phyloP scores from a whole-genome alignment of 2,113 vertebrate species.

The Pollachius pollachius region DNA sequence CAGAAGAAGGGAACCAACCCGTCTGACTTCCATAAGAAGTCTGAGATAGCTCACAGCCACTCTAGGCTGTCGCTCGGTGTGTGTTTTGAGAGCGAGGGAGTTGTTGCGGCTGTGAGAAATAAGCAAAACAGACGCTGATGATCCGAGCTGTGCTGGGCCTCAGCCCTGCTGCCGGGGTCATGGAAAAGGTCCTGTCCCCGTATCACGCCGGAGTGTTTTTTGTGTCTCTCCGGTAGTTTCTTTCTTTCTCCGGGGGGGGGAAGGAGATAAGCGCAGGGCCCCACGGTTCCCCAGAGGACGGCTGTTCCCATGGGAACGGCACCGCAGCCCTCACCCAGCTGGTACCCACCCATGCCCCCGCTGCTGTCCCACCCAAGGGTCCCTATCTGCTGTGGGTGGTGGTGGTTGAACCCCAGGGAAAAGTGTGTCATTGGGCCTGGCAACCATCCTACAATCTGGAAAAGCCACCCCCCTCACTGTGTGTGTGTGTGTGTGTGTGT shows the following conservation, averaged over 20 bases:
- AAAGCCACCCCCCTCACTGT: slow-evolving; percentile 17
- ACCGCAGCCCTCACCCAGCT: slow-evolving; percentile 9
- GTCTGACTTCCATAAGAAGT: too few relatives aligned
- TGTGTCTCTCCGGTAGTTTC: too few relatives aligned
- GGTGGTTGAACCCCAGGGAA: slow-evolving; percentile 4
- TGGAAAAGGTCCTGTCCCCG: neutral
- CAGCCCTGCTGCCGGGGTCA: neutral
- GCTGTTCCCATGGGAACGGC: slow-evolving; percentile 42
- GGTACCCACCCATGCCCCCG: neutral
- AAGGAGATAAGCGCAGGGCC: slow-evolving; percentile 15
- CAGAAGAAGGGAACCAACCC: too few relatives aligned
- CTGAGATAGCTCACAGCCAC: too few relatives aligned
- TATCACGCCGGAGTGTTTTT: too few relatives aligned
- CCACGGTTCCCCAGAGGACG: slow-evolving; percentile 35
- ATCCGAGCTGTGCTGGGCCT: too few relatives aligned
- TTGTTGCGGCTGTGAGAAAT: too few relatives aligned
- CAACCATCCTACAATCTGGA: slow-evolving; percentile 29
- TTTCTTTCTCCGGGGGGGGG: slow-evolving; percentile 16
- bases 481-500: neutral
- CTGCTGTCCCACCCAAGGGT: slow-evolving; percentile 25
- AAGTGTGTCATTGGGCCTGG: slow-evolving; percentile 22
- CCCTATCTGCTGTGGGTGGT: slow-evolving; percentile 31
- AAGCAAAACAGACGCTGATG: too few relatives aligned
- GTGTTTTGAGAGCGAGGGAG: too few relatives aligned
- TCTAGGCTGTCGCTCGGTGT: too few relatives aligned